Conservation (phyloP, 2,888 invertebrate genomes). For the Luffia ferchaultella region DNA sequence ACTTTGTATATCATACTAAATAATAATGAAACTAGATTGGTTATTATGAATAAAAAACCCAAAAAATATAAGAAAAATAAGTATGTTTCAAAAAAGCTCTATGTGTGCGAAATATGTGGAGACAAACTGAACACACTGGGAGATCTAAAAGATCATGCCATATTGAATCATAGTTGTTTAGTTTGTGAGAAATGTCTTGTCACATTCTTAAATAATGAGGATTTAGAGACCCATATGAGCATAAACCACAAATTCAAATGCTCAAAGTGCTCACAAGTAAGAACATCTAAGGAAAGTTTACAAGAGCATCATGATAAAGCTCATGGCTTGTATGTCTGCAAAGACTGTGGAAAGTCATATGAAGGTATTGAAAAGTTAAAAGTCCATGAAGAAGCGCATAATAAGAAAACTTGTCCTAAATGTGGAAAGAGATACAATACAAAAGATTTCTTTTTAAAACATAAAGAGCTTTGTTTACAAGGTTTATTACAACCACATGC, state of each 20-base stretch:
- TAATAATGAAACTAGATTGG: not conserved
- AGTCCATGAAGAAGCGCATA: slow-evolving; percentile 40
- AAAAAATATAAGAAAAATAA: not conserved
- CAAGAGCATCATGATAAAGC: slow-evolving; percentile 27
- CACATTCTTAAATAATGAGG: not conserved
- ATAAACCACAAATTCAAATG: not conserved
- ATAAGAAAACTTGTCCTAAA: slow-evolving; percentile 39
- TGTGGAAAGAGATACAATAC: slow-evolving; percentile 46
- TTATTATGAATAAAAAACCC: not conserved
- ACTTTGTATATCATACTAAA: not conserved
- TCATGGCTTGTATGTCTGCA: slow-evolving; percentile 33
- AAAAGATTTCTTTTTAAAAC: slow-evolving; percentile 38
- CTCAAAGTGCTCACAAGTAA: not conserved
- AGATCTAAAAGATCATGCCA: not conserved
- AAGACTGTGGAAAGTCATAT: slow-evolving; percentile 43
- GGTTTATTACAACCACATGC: slow-evolving; percentile 44
- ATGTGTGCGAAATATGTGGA: not conserved
- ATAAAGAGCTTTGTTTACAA: slow-evolving; percentile 40
- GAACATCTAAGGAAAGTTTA: slow-evolving; percentile 20
- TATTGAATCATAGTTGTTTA: not conserved
- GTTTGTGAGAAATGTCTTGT: not conserved
- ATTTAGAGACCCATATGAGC: not conserved
- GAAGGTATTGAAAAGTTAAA: slow-evolving; percentile 33
- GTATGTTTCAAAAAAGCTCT: not conserved
- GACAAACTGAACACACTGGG: not conserved